Percentiles rank a stretch among this genome's conserved stretches.
These are phyloP conservation scores for Petrocephalus sullivani DNA, from an alignment of 2,797 vertebrate genomes.

Conservation along the genomic window DNA sequence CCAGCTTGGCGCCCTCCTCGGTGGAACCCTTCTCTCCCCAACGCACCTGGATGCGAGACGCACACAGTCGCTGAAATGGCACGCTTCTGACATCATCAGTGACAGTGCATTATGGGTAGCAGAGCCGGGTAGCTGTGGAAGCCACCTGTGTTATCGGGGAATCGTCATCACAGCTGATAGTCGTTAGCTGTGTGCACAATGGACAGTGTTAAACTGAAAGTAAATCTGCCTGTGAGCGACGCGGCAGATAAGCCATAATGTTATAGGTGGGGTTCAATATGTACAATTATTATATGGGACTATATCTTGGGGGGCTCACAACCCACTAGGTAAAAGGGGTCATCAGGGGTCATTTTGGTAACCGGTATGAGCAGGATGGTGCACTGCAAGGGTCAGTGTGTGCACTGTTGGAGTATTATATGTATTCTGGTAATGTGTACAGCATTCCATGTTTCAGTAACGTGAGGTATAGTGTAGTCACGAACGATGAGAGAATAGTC, in stretches of 20 bases:
- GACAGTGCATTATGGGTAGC: not conserved
- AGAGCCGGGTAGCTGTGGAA: not conserved
- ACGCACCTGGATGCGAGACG: slow-evolving; percentile 70
- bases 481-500: not conserved
- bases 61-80: not conserved
- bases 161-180: not conserved
- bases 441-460: not conserved
- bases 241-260: not conserved
- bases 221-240: not conserved
- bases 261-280: not conserved
- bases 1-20: slow-evolving; percentile 93
- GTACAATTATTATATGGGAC: not conserved
- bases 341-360: not conserved
- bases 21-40: slow-evolving; percentile 98
- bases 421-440: not conserved
- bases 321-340: not conserved
- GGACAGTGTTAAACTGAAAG: not conserved
- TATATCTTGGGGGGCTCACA: not conserved
- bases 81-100: not conserved
- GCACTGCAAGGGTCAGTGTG: not conserved
- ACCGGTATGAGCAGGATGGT: not conserved
- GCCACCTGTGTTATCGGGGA: not conserved
- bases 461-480: not conserved
- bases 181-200: not conserved
- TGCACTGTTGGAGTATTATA: not conserved